Evolutionary conservation across 1,140 invertebrate species (phyloP).

Genomic region (Caenorhabditis tropicalis): DNA sequence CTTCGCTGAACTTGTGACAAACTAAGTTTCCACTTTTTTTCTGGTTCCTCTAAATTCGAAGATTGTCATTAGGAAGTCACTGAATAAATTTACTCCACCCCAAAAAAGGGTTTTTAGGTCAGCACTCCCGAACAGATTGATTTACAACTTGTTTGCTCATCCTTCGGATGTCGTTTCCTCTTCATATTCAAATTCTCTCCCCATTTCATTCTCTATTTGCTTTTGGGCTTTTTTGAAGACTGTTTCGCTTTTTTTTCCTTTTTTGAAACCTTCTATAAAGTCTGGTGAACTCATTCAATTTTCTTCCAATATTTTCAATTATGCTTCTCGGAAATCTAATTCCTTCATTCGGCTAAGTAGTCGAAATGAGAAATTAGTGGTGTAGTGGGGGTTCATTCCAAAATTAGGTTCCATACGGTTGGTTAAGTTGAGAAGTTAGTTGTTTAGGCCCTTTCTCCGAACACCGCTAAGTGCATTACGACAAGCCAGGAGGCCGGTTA

Average conservation of each 20-base stretch:
- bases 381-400: background rate
- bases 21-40: background rate
- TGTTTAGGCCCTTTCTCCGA: background rate
- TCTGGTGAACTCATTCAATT: too few relatives aligned
- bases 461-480: conserved; percentile 39
- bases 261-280: too few relatives aligned
- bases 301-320: background rate
- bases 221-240: background rate
- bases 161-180: conserved; percentile 28
- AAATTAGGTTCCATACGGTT: conserved; percentile 43
- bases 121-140: conserved; percentile 25
- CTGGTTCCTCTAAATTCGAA: background rate
- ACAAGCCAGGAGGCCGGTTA: conserved; percentile 2
- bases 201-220: background rate
- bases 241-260: background rate
- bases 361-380: conserved; percentile 37
- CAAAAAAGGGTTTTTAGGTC: conserved; percentile 20
- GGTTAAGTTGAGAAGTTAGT: conserved; percentile 41
- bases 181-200: conserved; percentile 28
- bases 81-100: background rate
- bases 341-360: conserved; percentile 12
- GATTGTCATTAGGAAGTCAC: too few relatives aligned
- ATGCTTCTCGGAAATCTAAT: background rate
- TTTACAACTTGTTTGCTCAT: conserved; percentile 45
- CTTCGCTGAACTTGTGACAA: background rate